Evolutionary conservation across 2,113 vertebrate genomes (phyloP).

Genomic region (Terrapene triunguis): DNA sequence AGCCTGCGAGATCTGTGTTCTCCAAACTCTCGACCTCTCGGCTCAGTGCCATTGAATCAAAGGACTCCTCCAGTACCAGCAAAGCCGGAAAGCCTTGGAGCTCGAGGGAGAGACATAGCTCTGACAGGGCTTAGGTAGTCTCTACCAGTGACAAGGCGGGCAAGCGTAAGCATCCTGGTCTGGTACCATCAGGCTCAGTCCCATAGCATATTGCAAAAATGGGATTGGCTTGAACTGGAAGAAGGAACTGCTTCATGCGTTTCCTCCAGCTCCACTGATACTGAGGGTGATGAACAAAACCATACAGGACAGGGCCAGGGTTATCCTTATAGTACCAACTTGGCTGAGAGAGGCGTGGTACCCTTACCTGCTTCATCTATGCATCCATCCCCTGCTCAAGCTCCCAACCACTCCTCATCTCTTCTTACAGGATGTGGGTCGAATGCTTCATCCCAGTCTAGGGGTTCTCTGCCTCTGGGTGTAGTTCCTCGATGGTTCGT

Average conservation of each 20-base stretch:
- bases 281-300: neutral
- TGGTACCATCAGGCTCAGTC: no score
- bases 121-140: no score
- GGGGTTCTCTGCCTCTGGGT: neutral
- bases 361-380: neutral
- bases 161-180: no score
- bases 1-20: no score
- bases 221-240: neutral
- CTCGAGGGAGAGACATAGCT: no score
- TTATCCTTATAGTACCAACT: neutral
- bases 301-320: neutral
- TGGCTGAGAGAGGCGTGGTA: no score
- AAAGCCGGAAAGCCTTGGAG: no score
- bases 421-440: neutral
- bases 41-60: no score
- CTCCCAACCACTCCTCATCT: neutral
- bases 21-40: no score
- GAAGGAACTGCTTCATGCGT: neutral
- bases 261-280: neutral
- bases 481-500: neutral
- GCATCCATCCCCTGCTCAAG: neutral
- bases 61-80: no score
- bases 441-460: neutral
- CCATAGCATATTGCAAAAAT: neutral
- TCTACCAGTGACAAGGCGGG: no score